A percentile compares a stretch with the other conserved stretches of the same genome.
phyloP scores from a whole-genome alignment of 2,888 invertebrate genomes.

The Platerodrilus igneus region DNA sequence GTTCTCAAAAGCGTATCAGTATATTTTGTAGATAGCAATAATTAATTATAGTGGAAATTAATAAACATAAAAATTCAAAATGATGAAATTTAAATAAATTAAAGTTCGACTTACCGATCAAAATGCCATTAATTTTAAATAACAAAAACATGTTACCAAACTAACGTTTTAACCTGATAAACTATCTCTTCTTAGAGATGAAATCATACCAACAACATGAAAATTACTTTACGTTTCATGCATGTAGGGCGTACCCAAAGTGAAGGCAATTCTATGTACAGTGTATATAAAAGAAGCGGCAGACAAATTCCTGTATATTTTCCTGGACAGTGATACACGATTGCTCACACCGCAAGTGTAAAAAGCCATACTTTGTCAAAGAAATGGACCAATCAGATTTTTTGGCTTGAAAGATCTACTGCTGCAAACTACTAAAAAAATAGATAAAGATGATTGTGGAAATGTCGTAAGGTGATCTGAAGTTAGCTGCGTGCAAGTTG shows the following conservation, averaged over 20 bases:
- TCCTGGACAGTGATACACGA: constrained; percentile 3
- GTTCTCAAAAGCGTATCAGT: too few relatives aligned
- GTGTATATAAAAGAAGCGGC: background rate
- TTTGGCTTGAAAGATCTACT: constrained; percentile 3
- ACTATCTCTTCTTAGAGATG: too few relatives aligned
- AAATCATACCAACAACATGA: too few relatives aligned
- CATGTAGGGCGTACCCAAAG: constrained; percentile 1
- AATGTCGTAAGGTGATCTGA: background rate
- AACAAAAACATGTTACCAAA: too few relatives aligned
- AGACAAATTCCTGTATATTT: constrained; percentile 2
- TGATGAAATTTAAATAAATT: too few relatives aligned
- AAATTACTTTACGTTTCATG: background rate
- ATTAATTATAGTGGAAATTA: too few relatives aligned
- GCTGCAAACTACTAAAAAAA: constrained; percentile 2
- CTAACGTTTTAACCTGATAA: too few relatives aligned
- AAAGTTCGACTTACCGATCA: too few relatives aligned
- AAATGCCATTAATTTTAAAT: too few relatives aligned
- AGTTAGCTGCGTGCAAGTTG: constrained; percentile 1
- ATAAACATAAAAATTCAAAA: too few relatives aligned
- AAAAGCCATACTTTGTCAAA: constrained; percentile 1
- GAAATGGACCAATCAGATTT: too few relatives aligned
- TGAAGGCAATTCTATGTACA: constrained; percentile 1
- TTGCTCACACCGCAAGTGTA: background rate
- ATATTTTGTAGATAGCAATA: too few relatives aligned
- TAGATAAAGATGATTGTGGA: constrained; percentile 1